These are phyloP conservation scores for Philonicus albiceps DNA, from an alignment of 2,888 invertebrate genomes.

Conservation along the genomic window DNA sequence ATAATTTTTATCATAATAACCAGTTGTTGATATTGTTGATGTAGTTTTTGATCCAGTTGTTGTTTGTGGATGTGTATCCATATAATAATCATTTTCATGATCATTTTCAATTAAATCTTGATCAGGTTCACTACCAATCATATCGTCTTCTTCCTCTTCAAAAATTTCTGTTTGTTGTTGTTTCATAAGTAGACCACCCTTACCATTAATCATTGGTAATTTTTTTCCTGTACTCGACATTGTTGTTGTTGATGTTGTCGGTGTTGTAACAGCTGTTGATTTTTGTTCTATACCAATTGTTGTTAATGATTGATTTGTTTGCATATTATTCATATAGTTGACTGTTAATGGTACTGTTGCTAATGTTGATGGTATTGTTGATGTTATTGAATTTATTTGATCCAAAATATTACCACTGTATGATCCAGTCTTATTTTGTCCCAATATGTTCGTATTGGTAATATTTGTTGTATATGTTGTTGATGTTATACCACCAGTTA, in stretches of 20 bases:
- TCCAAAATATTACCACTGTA: not conserved
- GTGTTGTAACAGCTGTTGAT: conserved; percentile 43
- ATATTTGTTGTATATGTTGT: conserved; percentile 6
- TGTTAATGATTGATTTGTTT: not conserved
- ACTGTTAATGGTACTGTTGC: not conserved
- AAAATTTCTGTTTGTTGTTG: conserved; percentile 61
- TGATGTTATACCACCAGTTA: conserved; percentile 25
- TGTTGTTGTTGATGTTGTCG: conserved; percentile 30
- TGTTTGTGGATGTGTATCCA: conserved; percentile 9
- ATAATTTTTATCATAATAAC: conserved; percentile 54
- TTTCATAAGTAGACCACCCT: conserved; percentile 57
- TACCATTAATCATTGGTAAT: conserved; percentile 60
- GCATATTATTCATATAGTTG: not conserved
- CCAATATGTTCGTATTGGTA: not conserved
- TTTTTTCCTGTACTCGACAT: conserved; percentile 54
- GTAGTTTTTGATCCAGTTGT: conserved; percentile 11
- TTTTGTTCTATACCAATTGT: conserved; percentile 47
- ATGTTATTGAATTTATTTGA: not conserved
- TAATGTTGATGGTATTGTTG: not conserved
- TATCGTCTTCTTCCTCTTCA: conserved; percentile 53
- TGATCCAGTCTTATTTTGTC: conserved; percentile 17
- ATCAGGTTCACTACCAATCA: conserved; percentile 49
- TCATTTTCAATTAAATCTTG: conserved; percentile 57
- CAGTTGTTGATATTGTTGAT: conserved; percentile 46
- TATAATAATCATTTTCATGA: conserved; percentile 51